These are phyloP conservation scores for Arothron firmamentum DNA, from an alignment of 2,113 vertebrate species.

Conservation along the genomic window DNA sequence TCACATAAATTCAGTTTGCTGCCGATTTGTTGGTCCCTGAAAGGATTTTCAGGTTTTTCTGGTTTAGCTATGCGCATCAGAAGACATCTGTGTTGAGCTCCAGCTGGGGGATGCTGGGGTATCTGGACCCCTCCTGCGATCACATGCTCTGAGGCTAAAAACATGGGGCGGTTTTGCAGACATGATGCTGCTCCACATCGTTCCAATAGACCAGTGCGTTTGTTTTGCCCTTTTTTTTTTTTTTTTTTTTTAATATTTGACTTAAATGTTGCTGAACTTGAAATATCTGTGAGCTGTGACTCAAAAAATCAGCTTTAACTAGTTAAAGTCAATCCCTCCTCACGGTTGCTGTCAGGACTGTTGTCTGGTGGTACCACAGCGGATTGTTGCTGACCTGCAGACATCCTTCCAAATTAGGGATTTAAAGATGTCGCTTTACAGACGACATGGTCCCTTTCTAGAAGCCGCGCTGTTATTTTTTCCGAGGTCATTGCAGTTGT, in stretches of 20 bases:
- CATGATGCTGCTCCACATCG: background rate
- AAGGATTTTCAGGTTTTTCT: background rate
- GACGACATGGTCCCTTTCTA: too few relatives aligned
- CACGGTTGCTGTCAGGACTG: too few relatives aligned
- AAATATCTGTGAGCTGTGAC: too few relatives aligned
- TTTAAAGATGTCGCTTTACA: too few relatives aligned
- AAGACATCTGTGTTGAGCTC: slow-evolving; percentile 18
- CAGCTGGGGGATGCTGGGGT: slow-evolving; percentile 38
- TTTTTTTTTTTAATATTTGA: too few relatives aligned
- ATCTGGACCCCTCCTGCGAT: slow-evolving; percentile 13
- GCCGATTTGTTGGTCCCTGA: background rate
- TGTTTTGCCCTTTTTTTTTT: background rate
- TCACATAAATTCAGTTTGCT: too few relatives aligned
- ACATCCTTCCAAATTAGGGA: too few relatives aligned
- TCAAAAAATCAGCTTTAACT: too few relatives aligned
- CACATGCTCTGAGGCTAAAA: slow-evolving; percentile 40
- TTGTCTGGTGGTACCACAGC: too few relatives aligned
- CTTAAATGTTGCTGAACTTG: too few relatives aligned
- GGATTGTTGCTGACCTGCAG: too few relatives aligned
- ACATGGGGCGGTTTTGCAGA: slow-evolving; percentile 8
- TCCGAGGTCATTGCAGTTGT: slow-evolving; percentile 1
- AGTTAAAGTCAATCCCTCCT: too few relatives aligned
- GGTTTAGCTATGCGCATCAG: slow-evolving; percentile 27
- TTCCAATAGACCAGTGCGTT: background rate
- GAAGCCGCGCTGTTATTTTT: background rate